Evolutionary conservation across 2,797 vertebrate genomes (phyloP), one percentile per base, ranked within the genome.

Genomic region (Spatula versicolor): DNA sequence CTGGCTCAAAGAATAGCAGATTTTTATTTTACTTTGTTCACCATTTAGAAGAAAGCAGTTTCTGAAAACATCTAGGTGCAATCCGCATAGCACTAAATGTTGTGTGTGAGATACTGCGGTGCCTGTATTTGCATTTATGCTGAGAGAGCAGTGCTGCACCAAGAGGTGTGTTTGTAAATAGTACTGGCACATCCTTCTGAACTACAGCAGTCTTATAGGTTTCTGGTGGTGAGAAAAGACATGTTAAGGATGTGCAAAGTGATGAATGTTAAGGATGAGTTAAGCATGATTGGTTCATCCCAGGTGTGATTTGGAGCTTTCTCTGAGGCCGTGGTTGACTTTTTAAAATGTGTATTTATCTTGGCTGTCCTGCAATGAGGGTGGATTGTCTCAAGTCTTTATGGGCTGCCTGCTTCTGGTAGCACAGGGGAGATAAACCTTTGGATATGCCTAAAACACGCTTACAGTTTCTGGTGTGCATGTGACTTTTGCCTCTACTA

Each of bases 51-150:
- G 63, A 66, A 82, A 56, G 18, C 41, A 75, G 30, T 25, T 88
- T 82, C 59, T 39, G 28, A 69, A 82, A 88, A 63, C 59, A 45
- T 37, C 21, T 10, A 90, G 55, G 45, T 48, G 31, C 54, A 60
- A 60, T 67, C 71, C 88, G 78, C 74, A 71, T 81, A 77, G 81
- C 83, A 67, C 48, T 74, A 74, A 71, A 55, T 33, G 50, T 31
- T 86, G 22, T 13, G 31, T 43, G 37, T 84, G 90, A 82, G 71
- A 50, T 62, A 69, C 95, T 86, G 94, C 92, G 93, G 90, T 89
- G 86, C 20, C 60, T 91, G 19, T 73, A 73, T 96, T 90, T 95
- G 93, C 94, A 80, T 95, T 94, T 94, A 8, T 90, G 90, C 93
- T 94, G 92, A 93, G 87, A 55, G 54, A 68, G 93, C 88, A 85